Percentiles rank a stretch among this genome's conserved stretches.
These are phyloP conservation scores for Itoplectis maculator DNA, from an alignment of 2,888 invertebrate genomes.

Conservation along the genomic window DNA sequence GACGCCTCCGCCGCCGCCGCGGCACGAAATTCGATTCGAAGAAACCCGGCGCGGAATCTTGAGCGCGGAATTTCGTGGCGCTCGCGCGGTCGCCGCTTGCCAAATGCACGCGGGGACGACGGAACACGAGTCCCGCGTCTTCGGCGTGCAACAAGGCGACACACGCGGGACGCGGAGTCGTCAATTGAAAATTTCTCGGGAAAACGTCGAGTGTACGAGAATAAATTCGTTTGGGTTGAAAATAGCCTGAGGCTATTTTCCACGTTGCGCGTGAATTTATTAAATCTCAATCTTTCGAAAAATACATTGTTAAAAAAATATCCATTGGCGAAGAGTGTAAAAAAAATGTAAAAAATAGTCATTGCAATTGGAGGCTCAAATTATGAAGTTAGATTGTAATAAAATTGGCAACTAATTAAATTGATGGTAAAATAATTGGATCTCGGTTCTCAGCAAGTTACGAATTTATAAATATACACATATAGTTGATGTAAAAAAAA, in stretches of 20 bases:
- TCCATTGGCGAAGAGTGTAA: too few species aligned
- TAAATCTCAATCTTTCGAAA: too few species aligned
- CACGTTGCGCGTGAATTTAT: slow-evolving; percentile 65
- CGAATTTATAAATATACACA: too few species aligned
- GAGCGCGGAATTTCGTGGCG: slow-evolving; percentile 17
- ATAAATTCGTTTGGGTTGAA: slow-evolving; percentile 75
- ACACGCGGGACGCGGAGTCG: neutral
- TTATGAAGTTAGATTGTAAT: too few species aligned
- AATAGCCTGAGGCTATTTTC: slow-evolving; percentile 77
- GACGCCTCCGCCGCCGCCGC: neutral
- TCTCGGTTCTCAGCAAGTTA: too few species aligned
- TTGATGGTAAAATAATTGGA: too few species aligned
- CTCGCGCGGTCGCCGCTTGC: neutral
- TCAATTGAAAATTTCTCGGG: slow-evolving; percentile 70
- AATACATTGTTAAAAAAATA: too few species aligned
- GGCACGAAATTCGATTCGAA: slow-evolving; percentile 19
- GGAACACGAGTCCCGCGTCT: neutral
- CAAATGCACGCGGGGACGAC: slow-evolving; percentile 1
- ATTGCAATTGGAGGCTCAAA: too few species aligned
- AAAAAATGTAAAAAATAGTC: too few species aligned
- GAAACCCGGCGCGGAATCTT: slow-evolving; percentile 20
- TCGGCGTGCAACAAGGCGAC: neutral
- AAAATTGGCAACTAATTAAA: too few species aligned
- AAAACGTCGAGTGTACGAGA: slow-evolving; percentile 72
- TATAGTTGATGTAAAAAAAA: too few species aligned